These are phyloP conservation scores for Heterotilapia buettikoferi DNA, from an alignment of 2,113 vertebrate species.

Conservation along the genomic window DNA sequence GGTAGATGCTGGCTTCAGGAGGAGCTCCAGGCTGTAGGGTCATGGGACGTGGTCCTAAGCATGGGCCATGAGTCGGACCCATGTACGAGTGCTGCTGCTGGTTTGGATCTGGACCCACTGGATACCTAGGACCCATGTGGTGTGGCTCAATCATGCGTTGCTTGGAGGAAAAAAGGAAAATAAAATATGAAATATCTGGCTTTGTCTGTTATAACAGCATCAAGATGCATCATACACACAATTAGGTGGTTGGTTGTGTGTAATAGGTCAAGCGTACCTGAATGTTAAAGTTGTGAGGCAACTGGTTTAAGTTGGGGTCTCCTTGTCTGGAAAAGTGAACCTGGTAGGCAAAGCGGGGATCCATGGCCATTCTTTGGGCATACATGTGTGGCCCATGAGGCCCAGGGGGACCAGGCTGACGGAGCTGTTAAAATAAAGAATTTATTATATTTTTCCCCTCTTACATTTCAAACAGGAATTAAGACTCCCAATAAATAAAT, in stretches of 20 bases:
- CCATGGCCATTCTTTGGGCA: constrained; percentile 74
- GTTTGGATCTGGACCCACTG: constrained; percentile 64
- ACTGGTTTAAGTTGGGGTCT: constrained; percentile 74
- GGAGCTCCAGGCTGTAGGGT: constrained; percentile 77
- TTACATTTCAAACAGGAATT: neutral
- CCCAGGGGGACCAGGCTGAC: constrained; percentile 61
- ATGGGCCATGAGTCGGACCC: constrained; percentile 75
- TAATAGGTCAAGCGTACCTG: constrained; percentile 70
- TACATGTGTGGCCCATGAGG: constrained; percentile 75
- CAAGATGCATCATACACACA: neutral
- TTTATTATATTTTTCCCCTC: neutral
- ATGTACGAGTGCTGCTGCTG: constrained; percentile 70
- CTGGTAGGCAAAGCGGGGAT: constrained; percentile 72
- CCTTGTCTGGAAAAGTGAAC: constrained; percentile 76
- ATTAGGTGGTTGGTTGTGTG: neutral
- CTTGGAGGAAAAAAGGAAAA: constrained; percentile 44
- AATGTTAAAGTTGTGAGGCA: constrained; percentile 75
- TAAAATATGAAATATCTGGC: neutral
- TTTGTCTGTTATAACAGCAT: neutral
- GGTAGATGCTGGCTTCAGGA: constrained; percentile 77
- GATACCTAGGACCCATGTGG: constrained; percentile 73
- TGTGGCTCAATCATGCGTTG: constrained; percentile 72
- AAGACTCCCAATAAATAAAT: neutral
- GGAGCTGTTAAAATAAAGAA: constrained; percentile 28
- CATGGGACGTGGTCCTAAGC: constrained; percentile 75